Evolutionary conservation across 2,113 vertebrate genomes (phyloP), one percentile per base, ranked within the genome.

Genomic region (Procavia capensis): DNA sequence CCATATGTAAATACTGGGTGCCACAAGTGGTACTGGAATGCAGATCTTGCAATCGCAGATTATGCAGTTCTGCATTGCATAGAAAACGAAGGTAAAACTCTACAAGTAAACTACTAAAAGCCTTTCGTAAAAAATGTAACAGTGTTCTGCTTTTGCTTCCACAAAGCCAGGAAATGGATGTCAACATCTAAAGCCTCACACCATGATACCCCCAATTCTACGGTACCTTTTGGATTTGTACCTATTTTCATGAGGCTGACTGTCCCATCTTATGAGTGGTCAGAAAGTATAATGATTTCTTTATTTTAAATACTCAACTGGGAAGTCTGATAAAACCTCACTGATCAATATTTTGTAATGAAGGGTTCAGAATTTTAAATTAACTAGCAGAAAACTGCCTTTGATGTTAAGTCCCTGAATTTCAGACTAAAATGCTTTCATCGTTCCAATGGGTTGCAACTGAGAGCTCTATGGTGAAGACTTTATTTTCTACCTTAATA

Each of bases 41-140:
- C 88, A 88, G 93, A 64, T 29, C 54, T 41, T 20, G 66, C 31
- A n/a, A n/a, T n/a, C n/a, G n/a, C n/a, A n/a, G n/a, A n/a, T n/a
- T n/a, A n/a, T n/a, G n/a, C 29, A 24, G 2, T 87, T 94, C 96
- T 97, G 96, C 95, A 92, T 98, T 98, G 98, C 98, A 98, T 98
- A 98, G 98, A 98, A 98, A 97, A 94, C 79, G 80, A 87, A 96
- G 94, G 89, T 57, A 95, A 91, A 93, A 89, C 92, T 84, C 91
- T 94, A n/a, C n/a, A n/a, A n/a, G n/a, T n/a, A n/a, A n/a, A n/a
- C n/a, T n/a, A 95, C 90, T 36, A 93, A 96, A 96, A 90, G 85
- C 45, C 80, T 92, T 82, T 83, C 66, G 29, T 45, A 54, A 68
- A 93, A 85, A 96, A 90, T 0, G 0, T 86, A 89, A 93, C 85